Percentiles rank a stretch among this genome's conserved stretches.
Evolutionary conservation across 2,797 vertebrate genomes (phyloP).

Genomic region (Geotrypetes seraphini): DNA sequence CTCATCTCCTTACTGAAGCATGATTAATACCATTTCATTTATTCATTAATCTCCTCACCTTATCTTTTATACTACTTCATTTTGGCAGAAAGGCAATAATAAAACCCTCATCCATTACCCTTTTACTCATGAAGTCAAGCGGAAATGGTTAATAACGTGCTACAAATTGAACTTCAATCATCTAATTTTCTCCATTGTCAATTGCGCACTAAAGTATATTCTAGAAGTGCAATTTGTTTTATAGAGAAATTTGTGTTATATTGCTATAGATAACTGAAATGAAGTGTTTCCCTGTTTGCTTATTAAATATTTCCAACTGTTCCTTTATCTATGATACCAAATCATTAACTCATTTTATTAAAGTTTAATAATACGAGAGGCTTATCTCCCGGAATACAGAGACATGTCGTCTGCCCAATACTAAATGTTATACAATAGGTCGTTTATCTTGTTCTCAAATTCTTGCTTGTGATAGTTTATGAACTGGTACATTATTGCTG

Average conservation of each 20-base stretch:
- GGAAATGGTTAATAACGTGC: constrained; percentile 98
- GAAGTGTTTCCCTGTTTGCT: constrained; percentile 58
- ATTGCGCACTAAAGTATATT: constrained; percentile 73
- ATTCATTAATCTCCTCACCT: constrained; percentile 99
- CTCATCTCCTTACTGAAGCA: constrained; percentile 58
- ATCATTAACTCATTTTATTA: constrained; percentile 65
- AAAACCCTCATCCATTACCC: constrained; percentile 98
- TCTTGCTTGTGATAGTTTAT: constrained; percentile 60
- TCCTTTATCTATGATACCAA: constrained; percentile 65
- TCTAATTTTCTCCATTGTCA: constrained; percentile 79
- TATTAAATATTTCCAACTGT: constrained; percentile 67
- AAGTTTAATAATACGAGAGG: constrained; percentile 53
- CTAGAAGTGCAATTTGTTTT: constrained; percentile 69
- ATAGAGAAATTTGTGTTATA: constrained; percentile 60
- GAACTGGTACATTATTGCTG: constrained; percentile 53
- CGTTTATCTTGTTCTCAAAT: constrained; percentile 76
- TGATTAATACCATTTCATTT: constrained; percentile 91
- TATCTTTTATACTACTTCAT: constrained; percentile 98
- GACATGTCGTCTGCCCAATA: constrained; percentile 56
- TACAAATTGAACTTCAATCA: constrained; percentile 99
- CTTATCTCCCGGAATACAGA: constrained; percentile 80
- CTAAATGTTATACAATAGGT: constrained; percentile 59
- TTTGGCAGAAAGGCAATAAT: constrained; percentile 97
- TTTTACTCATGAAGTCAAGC: constrained; percentile 90
- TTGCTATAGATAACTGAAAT: constrained; percentile 63